phyloP scores from a whole-genome alignment of 2,113 vertebrate genomes.

The Equus przewalskii region DNA sequence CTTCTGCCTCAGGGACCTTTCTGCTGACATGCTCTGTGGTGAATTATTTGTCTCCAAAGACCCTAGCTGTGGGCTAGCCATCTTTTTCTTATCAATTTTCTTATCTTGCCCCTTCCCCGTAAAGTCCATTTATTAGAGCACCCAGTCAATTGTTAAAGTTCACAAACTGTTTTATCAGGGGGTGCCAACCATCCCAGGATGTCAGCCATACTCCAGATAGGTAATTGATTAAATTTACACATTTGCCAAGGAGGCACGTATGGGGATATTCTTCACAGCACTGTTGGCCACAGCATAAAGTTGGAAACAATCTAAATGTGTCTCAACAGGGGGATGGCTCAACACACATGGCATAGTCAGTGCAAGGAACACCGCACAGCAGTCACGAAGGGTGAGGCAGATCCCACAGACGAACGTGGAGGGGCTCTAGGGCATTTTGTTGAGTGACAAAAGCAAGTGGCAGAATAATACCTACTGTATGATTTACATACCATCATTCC shows the following conservation, averaged over 20 bases:
- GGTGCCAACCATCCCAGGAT: neutral
- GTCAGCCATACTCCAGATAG: neutral
- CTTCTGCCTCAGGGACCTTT: neutral
- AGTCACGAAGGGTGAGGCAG: neutral
- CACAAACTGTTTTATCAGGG: neutral
- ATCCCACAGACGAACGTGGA: neutral
- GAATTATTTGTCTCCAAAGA: neutral
- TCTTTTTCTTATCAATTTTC: neutral
- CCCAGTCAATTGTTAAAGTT: neutral
- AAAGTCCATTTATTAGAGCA: neutral
- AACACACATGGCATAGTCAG: neutral
- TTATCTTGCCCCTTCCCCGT: neutral
- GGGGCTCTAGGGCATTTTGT: neutral
- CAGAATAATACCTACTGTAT: neutral
- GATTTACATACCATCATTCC: neutral
- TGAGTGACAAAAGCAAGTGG: slow-evolving; percentile 38
- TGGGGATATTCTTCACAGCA: neutral
- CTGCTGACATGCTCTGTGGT: neutral
- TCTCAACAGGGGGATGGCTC: neutral
- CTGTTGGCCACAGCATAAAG: neutral
- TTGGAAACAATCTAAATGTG: neutral
- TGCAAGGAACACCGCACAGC: neutral
- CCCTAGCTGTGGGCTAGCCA: neutral
- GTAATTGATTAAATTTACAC: neutral
- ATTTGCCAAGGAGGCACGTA: neutral